A percentile compares a stretch with the other conserved stretches of the same genome.
Evolutionary conservation across 2,797 vertebrate genomes (phyloP).

Genomic region (Rhinophrynus dorsalis): DNA sequence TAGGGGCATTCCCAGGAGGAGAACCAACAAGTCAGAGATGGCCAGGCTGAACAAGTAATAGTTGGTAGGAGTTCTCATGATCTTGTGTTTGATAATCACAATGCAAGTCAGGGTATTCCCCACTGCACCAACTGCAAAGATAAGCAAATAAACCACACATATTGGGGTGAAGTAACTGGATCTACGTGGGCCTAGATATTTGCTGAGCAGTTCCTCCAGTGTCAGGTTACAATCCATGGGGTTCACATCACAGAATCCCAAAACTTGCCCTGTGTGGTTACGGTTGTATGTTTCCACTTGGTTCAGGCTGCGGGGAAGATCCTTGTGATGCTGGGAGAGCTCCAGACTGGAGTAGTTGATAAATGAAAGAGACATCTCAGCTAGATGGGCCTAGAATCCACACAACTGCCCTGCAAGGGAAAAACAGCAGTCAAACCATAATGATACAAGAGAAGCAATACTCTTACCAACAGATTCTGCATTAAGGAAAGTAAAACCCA

Average conservation of each 20-base stretch:
- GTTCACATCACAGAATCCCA: conserved; percentile 41
- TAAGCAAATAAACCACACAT: conserved; percentile 81
- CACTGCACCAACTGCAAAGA: conserved; percentile 81
- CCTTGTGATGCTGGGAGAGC: not conserved
- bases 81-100: conserved; percentile 82
- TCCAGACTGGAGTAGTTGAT: conserved; percentile 69
- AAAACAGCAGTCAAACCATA: conserved; percentile 3
- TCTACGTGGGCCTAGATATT: conserved; percentile 77
- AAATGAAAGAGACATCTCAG: conserved; percentile 8
- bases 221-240: conserved; percentile 75
- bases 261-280: conserved; percentile 54
- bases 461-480: no score
- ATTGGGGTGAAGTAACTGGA: conserved; percentile 80
- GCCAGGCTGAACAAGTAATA: conserved; percentile 94
- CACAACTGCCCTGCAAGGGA: not conserved
- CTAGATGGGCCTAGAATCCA: not conserved
- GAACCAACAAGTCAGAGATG: conserved; percentile 87
- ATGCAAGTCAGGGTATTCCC: conserved; percentile 87
- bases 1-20: conserved; percentile 88
- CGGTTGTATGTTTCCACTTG: conserved; percentile 64
- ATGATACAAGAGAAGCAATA: not conserved
- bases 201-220: conserved; percentile 73
- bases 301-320: conserved; percentile 25
- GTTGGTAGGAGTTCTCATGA: conserved; percentile 93
- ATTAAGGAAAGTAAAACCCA: no score